phyloP scores from a whole-genome alignment of 2,797 vertebrate genomes.

The Erithacus rubecula region DNA sequence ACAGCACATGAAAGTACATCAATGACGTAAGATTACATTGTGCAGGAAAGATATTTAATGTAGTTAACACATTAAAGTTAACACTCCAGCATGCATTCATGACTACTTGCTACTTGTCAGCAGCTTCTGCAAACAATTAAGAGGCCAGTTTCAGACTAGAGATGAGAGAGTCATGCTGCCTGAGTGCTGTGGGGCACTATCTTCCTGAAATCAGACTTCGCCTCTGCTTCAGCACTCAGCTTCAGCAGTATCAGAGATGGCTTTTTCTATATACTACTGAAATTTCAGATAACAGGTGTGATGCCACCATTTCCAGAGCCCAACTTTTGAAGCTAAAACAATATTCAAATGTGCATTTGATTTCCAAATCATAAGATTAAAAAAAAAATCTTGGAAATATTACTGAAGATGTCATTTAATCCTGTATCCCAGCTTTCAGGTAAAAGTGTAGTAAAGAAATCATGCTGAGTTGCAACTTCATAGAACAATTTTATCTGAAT shows the following conservation, averaged over 20 bases:
- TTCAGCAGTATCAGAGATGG: neutral
- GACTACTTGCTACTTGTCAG: neutral
- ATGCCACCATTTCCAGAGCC: neutral
- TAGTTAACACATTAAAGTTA: neutral
- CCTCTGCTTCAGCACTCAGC: rapidly evolving
- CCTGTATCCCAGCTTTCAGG: neutral
- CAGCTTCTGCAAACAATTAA: neutral
- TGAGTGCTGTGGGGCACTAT: neutral
- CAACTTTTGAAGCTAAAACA: neutral
- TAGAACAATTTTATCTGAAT: neutral
- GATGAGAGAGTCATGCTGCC: neutral
- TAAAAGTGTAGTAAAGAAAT: neutral
- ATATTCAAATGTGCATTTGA: neutral
- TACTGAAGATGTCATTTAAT: neutral
- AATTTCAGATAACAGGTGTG: neutral
- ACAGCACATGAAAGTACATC: neutral
- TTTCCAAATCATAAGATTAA: neutral
- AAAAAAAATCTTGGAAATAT: neutral
- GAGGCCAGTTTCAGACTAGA: neutral
- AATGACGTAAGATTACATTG: neutral
- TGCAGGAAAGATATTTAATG: neutral
- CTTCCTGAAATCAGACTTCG: neutral
- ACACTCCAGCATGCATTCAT: neutral
- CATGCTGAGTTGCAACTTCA: neutral
- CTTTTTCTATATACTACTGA: neutral